phyloP scores from a whole-genome alignment of 2,888 invertebrate genomes.

The Xylocampa areola region DNA sequence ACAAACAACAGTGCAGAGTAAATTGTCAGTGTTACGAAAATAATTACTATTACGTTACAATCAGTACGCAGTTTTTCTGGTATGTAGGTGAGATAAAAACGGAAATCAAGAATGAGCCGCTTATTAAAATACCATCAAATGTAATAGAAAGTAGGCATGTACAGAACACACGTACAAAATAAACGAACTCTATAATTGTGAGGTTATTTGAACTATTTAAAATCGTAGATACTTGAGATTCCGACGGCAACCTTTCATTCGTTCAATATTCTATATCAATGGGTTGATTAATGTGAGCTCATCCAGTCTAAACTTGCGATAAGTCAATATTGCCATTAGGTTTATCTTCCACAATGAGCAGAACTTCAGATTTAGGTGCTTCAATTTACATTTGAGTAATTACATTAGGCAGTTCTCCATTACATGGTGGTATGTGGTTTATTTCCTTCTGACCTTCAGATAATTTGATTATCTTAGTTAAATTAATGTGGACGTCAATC shows the following conservation, averaged over 20 bases:
- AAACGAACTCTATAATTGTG: neutral
- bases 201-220: neutral
- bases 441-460: slow-evolving; percentile 31
- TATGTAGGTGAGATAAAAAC: slow-evolving; percentile 7
- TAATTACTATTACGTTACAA: neutral
- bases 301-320: slow-evolving; percentile 26
- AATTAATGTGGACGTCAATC: slow-evolving; percentile 5
- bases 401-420: slow-evolving; percentile 20
- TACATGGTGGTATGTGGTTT: slow-evolving; percentile 21
- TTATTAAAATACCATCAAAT: slow-evolving; percentile 13
- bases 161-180: neutral
- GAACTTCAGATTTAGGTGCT: slow-evolving; percentile 36
- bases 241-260: slow-evolving; percentile 29
- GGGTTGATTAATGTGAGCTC: slow-evolving; percentile 20
- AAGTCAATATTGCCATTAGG: slow-evolving; percentile 23
- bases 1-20: neutral
- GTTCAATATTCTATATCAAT: slow-evolving; percentile 29
- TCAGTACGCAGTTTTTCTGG: slow-evolving; percentile 7
- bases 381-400: slow-evolving; percentile 45
- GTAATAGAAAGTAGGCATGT: slow-evolving; percentile 31
- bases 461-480: slow-evolving; percentile 1
- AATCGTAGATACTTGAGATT: slow-evolving; percentile 9
- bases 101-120: slow-evolving; percentile 13
- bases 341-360: slow-evolving; percentile 34
- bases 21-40: neutral